Base-by-base conservation (phyloP, 2,113 vertebrate species). In the Cinclus cinclus region DNA sequence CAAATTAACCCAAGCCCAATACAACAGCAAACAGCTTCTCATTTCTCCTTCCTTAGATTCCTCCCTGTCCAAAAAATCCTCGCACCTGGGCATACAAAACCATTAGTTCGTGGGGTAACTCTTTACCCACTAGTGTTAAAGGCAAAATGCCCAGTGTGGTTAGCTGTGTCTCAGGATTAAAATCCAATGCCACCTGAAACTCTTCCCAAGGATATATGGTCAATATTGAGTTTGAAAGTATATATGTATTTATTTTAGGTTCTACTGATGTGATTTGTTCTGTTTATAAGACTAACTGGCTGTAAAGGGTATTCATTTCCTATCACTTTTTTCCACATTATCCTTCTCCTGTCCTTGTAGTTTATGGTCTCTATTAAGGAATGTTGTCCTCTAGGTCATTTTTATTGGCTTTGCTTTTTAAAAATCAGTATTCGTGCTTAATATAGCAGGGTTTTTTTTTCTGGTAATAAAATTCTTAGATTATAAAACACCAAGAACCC, bases 381-480 rank as follows among this genome's bases (percentile, higher is more conserved):
- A 94, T 90, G 78, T 76, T 95, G 74, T 92, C 81, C n/a, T 92
- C 65, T 63, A 59, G 78, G 92, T 85, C 23, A 80, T 94, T 96
- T 96, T 93, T 90, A 90, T 78, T 96, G 42, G 90, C 87, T 77
- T 88, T 83, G 75, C n/a, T 93, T 95, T 91, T 90, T 81, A 86
- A 83, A 93, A 86, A 94, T 93, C 75, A 80, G 59, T 78, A 78
- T 90, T 96, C 52, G 5, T 91, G 87, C 79, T 91, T 92, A 91
- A 95, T 89, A 63, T 60, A 92, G 62, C 81, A 44, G 12, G 35
- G 35, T 7, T 37, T 37, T 37, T 13, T 85, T 80, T 90, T 87
- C 83, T 69, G 11, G 67, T 91, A 94, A 90, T 28, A 91, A 74
- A 90, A 95, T 23, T 93, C 63, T 77, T 76, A 79, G 28, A 41